phyloP scores from a whole-genome alignment of 64 coral and sea anemone genomes.

The Hydrozoanthus tunicans region DNA sequence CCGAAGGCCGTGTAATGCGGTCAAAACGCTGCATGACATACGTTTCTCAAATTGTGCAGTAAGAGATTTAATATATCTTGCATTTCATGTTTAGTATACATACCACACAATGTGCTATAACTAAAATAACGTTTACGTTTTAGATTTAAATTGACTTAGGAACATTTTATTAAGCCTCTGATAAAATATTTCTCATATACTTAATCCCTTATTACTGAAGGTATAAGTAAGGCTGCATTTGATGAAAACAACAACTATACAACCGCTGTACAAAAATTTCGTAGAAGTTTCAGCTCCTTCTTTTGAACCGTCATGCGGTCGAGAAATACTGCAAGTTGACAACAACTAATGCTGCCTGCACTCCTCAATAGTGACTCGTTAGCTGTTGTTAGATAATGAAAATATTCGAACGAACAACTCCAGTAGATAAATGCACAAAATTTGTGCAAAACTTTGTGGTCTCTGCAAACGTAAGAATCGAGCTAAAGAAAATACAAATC shows the following conservation, averaged over 20 bases:
- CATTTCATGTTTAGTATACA: too few species aligned
- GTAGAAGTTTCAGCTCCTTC: background rate
- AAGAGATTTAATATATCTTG: too few species aligned
- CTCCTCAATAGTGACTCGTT: background rate
- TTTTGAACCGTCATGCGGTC: background rate
- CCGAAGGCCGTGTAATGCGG: too few species aligned
- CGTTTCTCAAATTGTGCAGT: too few species aligned
- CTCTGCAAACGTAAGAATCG: background rate
- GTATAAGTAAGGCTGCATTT: background rate
- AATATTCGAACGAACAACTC: background rate
- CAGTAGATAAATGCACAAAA: slow-evolving; percentile 1
- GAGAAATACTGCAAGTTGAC: background rate
- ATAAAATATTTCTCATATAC: too few species aligned
- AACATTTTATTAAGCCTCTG: too few species aligned
- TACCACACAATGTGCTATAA: too few species aligned
- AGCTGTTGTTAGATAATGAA: background rate
- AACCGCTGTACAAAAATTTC: background rate
- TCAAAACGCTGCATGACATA: too few species aligned
- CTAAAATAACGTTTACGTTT: too few species aligned
- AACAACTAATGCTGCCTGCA: background rate
- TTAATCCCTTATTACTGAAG: too few species aligned
- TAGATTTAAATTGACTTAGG: too few species aligned
- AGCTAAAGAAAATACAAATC: background rate
- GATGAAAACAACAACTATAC: background rate
- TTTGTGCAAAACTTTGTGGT: slow-evolving; percentile 11